Evolutionary conservation across 2,113 vertebrate genomes (phyloP).

Genomic region (Paralichthys olivaceus): DNA sequence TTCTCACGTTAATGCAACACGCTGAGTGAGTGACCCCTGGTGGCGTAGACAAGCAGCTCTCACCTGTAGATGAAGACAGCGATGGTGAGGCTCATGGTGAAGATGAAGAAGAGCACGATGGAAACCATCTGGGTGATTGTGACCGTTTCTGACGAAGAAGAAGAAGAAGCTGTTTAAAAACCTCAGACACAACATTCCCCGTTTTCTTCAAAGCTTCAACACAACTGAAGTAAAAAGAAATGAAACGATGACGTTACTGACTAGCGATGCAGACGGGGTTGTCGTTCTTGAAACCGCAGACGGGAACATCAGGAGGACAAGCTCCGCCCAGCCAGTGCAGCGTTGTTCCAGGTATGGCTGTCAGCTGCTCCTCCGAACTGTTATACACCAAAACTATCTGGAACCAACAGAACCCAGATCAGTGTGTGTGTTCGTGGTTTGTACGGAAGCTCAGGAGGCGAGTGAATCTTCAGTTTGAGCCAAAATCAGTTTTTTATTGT

Average conservation of each 20-base stretch:
- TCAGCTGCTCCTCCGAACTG: slow-evolving; percentile 85
- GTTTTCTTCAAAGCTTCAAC: not conserved
- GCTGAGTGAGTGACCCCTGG: not conserved
- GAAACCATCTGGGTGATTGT: slow-evolving; percentile 89
- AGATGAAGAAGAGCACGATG: slow-evolving; percentile 87
- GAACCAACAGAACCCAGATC: not conserved
- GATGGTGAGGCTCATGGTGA: slow-evolving; percentile 83
- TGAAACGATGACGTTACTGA: slow-evolving; percentile 52
- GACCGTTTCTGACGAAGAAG: slow-evolving; percentile 81
- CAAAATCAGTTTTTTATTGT: no score
- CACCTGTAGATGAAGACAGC: slow-evolving; percentile 94
- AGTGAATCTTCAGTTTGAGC: no score
- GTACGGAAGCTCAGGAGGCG: no score
- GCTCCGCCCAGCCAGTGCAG: slow-evolving; percentile 86
- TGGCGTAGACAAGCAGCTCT: slow-evolving; percentile 14
- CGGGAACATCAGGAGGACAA: slow-evolving; percentile 85
- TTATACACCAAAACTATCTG: slow-evolving; percentile 90
- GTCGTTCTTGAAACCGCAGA: slow-evolving; percentile 90
- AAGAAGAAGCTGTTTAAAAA: not conserved
- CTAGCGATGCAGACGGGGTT: slow-evolving; percentile 85
- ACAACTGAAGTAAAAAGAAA: not conserved
- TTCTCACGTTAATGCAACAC: no score
- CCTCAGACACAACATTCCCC: not conserved
- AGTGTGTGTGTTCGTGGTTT: no score
- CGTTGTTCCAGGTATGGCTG: slow-evolving; percentile 67